phyloP scores from a whole-genome alignment of 2,888 invertebrate genomes.

The Blera fallax region DNA sequence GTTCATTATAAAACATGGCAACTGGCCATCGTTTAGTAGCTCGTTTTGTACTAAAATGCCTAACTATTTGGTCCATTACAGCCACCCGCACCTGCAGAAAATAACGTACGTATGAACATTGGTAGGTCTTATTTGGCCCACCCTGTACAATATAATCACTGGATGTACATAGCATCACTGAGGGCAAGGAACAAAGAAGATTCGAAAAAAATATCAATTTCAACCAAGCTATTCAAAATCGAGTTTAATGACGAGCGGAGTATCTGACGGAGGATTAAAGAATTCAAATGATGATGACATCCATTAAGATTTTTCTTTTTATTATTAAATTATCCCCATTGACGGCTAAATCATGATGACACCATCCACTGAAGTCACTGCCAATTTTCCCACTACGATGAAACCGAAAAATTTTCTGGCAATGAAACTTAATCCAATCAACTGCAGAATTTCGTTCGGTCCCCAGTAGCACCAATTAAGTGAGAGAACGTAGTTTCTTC shows the following conservation, averaged over 20 bases:
- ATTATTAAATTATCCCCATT: constrained; percentile 20
- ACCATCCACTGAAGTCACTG: constrained; percentile 21
- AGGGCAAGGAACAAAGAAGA: too few species aligned
- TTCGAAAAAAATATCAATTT: neutral
- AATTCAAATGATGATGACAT: constrained; percentile 46
- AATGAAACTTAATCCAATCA: constrained; percentile 50
- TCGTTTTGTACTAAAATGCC: too few species aligned
- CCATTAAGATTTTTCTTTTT: constrained; percentile 2
- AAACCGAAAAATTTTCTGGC: neutral
- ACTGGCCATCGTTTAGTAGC: too few species aligned
- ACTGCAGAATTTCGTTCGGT: neutral
- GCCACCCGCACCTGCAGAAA: too few species aligned
- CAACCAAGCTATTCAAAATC: neutral
- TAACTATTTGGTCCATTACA: too few species aligned
- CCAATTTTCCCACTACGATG: constrained; percentile 5
- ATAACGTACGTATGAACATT: too few species aligned
- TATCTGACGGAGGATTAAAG: constrained; percentile 1
- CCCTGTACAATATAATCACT: too few species aligned
- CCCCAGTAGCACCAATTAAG: constrained; percentile 27
- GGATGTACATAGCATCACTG: too few species aligned
- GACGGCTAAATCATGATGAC: constrained; percentile 20
- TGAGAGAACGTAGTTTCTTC: constrained; percentile 15
- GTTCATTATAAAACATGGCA: too few species aligned
- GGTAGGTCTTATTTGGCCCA: too few species aligned
- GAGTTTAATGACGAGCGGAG: neutral